A percentile compares a stretch with the other conserved stretches of the same genome.
phyloP scores from a whole-genome alignment of 1,140 invertebrate species.

The Chionoecetes opilio region DNA sequence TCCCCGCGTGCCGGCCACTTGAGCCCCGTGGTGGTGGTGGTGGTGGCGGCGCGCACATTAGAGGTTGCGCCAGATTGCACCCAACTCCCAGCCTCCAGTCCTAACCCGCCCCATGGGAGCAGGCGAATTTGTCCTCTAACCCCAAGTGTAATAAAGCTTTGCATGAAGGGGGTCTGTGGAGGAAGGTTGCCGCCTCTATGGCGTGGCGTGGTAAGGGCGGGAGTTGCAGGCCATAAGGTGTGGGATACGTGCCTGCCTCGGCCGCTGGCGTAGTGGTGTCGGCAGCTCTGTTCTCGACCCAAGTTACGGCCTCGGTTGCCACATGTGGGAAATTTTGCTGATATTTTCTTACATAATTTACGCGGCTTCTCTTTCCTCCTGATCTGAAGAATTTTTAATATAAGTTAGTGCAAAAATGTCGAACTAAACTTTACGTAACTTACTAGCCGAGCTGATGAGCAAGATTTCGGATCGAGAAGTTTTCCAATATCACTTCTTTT shows the following conservation, averaged over 20 bases:
- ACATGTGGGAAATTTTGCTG: constrained; percentile 70
- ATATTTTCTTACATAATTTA: constrained; percentile 76
- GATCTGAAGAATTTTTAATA: constrained; percentile 64
- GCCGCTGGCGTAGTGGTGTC: constrained; percentile 67
- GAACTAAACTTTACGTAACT: constrained; percentile 45
- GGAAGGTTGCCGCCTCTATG: not conserved
- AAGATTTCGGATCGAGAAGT: constrained; percentile 66
- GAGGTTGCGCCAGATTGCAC: constrained; percentile 78
- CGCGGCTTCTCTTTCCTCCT: constrained; percentile 48
- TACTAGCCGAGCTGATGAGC: constrained; percentile 51
- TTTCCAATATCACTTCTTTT: constrained; percentile 68
- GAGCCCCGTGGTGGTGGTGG: constrained; percentile 63
- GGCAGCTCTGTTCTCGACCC: constrained; percentile 77
- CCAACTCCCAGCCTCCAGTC: constrained; percentile 55
- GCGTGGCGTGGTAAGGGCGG: constrained; percentile 36
- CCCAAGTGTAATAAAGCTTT: constrained; percentile 68
- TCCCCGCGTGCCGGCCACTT: constrained; percentile 73
- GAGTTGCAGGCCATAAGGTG: not conserved
- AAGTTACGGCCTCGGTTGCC: constrained; percentile 75
- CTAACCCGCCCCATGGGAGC: constrained; percentile 62
- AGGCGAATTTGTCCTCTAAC: constrained; percentile 73
- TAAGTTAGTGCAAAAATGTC: constrained; percentile 63
- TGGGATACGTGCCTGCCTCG: constrained; percentile 36
- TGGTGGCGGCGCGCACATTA: constrained; percentile 70
- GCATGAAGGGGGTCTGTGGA: not conserved